Evolutionary conservation across 2,113 vertebrate species (phyloP).

Genomic region (Casuarius casuarius): DNA sequence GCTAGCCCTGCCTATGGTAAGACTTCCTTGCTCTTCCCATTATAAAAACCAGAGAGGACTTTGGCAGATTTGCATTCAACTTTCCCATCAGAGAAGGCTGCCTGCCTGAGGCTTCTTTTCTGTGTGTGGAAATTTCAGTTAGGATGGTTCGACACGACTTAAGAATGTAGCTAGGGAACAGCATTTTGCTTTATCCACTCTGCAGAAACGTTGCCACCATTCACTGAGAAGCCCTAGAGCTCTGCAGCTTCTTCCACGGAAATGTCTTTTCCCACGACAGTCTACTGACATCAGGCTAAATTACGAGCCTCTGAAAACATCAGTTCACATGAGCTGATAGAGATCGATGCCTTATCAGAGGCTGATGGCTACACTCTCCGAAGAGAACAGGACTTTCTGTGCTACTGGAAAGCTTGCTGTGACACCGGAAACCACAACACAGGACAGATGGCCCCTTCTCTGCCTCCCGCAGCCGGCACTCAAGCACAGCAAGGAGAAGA

Average conservation of each 20-base stretch:
- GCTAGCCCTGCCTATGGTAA: not conserved
- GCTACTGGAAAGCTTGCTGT: not conserved
- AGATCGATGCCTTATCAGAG: not conserved
- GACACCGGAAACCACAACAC: not conserved
- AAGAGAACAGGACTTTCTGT: not conserved
- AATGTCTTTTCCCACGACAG: not conserved
- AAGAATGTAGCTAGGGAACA: not conserved
- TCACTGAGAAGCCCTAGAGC: not conserved
- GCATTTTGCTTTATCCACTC: not conserved
- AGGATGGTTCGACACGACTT: not conserved
- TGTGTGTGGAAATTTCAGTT: not conserved
- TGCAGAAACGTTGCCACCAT: not conserved
- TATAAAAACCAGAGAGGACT: conserved; percentile 5
- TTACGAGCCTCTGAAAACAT: not conserved
- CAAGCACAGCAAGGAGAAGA: not conserved
- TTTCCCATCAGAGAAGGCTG: not conserved
- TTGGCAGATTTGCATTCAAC: not conserved
- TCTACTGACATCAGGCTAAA: not conserved
- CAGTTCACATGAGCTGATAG: not conserved
- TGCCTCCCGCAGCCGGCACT: not conserved
- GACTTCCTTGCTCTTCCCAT: not conserved
- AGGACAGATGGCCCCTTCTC: rapidly evolving
- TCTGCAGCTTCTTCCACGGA: not conserved
- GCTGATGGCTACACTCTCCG: not conserved
- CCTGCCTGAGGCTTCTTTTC: not conserved